Conservation (phyloP, 1,140 invertebrate species). For the Chironomus striatipennis region DNA sequence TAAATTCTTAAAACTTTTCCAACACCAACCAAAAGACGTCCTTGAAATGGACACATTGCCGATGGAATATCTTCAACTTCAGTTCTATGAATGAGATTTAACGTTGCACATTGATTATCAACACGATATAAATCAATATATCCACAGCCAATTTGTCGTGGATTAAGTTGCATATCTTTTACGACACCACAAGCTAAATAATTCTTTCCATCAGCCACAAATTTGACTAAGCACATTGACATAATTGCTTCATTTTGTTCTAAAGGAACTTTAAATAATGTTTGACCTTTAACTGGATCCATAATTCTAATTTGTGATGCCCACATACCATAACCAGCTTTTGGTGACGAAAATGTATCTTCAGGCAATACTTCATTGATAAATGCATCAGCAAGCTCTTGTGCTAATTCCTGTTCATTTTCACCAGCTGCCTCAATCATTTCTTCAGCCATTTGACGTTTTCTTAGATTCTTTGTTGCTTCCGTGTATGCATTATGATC, state of each 20-base stretch:
- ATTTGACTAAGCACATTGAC: conserved; percentile 61
- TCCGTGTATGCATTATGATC: conserved; percentile 99
- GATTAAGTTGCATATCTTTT: conserved; percentile 84
- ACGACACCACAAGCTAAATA: conserved; percentile 67
- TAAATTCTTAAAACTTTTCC: conserved; percentile 88
- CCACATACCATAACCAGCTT: conserved; percentile 95
- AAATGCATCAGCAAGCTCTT: conserved; percentile 95
- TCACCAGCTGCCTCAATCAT: conserved; percentile 94
- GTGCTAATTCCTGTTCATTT: conserved; percentile 88
- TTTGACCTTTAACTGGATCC: conserved; percentile 75
- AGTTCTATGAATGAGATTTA: conserved; percentile 92
- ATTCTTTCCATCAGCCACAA: conserved; percentile 36
- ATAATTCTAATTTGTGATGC: conserved; percentile 89
- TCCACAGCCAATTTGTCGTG: conserved; percentile 40
- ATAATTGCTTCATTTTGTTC: conserved; percentile 95
- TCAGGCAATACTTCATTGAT: conserved; percentile 92
- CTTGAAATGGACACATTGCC: conserved; percentile 86
- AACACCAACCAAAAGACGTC: conserved; percentile 83
- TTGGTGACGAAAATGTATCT: conserved; percentile 87
- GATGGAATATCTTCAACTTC: conserved; percentile 88
- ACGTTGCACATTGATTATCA: conserved; percentile 56
- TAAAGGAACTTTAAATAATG: conserved; percentile 68
- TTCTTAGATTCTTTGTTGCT: conserved; percentile 85
- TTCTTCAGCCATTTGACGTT: conserved; percentile 76
- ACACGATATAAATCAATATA: conserved; percentile 44